These are phyloP conservation scores for Cheilosia vulpina DNA, from an alignment of 2,888 invertebrate species.

Conservation along the genomic window DNA sequence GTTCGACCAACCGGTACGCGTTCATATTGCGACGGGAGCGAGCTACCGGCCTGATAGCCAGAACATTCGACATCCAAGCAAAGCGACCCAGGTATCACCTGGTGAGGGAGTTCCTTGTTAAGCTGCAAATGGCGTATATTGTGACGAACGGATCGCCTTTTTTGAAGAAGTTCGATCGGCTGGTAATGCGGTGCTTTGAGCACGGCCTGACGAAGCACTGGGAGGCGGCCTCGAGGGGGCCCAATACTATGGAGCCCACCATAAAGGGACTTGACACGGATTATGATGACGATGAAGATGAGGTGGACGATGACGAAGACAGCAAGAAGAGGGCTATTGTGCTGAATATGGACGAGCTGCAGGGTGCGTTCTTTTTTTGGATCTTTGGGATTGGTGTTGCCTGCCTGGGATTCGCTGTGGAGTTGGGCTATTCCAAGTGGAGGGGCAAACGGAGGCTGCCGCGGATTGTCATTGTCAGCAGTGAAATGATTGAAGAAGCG, in stretches of 20 bases:
- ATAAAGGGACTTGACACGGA: conserved; percentile 42
- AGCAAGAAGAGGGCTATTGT: conserved; percentile 77
- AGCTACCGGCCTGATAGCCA: conserved; percentile 79
- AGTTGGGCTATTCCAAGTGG: conserved; percentile 43
- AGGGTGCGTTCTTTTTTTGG: conserved; percentile 82
- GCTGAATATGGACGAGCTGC: conserved; percentile 79
- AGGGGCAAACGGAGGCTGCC: not conserved
- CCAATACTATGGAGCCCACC: conserved; percentile 13
- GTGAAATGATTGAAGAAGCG: too few species aligned
- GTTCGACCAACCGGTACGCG: conserved; percentile 60
- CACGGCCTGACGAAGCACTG: conserved; percentile 80
- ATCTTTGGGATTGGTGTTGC: conserved; percentile 78
- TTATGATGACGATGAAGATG: conserved; percentile 74
- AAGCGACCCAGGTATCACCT: conserved; percentile 80
- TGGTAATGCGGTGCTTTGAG: conserved; percentile 79
- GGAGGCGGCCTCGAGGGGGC: conserved; percentile 74
- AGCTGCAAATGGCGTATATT: conserved; percentile 79
- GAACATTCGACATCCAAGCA: conserved; percentile 78
- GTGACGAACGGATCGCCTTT: conserved; percentile 79
- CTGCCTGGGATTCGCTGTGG: conserved; percentile 75
- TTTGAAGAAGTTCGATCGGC: conserved; percentile 78
- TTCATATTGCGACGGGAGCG: conserved; percentile 79
- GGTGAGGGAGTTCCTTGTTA: conserved; percentile 79
- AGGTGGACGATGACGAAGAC: conserved; percentile 46
- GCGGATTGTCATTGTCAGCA: too few species aligned